Conservation (phyloP, 2,797 vertebrate species). For the Tiaroga cobitis region DNA sequence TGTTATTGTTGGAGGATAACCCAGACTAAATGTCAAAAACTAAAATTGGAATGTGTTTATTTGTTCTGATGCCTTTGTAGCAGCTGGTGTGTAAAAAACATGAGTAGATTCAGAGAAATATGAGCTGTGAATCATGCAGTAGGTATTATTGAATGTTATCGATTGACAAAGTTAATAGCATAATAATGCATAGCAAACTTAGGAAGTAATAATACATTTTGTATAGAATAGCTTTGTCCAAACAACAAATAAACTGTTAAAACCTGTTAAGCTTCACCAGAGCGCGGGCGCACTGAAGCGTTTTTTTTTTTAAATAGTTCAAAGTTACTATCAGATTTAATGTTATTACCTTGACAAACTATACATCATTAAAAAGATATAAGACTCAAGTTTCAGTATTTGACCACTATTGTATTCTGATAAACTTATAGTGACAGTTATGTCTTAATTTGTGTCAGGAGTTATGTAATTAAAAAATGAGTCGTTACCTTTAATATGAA, state of each 20-base stretch:
- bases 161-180: not conserved
- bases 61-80: slow-evolving; percentile 1
- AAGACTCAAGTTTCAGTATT: no score
- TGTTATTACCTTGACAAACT: no score
- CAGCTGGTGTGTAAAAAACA: slow-evolving; percentile 13
- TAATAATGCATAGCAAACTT: not conserved
- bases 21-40: slow-evolving; percentile 30
- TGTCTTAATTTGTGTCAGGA: no score
- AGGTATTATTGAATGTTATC: slow-evolving; percentile 13
- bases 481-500: no score
- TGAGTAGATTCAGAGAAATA: not conserved
- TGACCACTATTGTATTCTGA: no score
- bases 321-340: no score
- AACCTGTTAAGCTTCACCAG: no score
- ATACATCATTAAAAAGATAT: no score
- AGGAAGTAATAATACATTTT: slow-evolving; percentile 17
- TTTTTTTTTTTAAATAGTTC: no score
- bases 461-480: no score
- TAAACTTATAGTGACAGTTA: no score
- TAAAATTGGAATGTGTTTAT: slow-evolving; percentile 31
- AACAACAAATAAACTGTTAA: slow-evolving; percentile 11
- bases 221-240: not conserved
- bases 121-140: not conserved
- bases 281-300: no score
- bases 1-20: slow-evolving; percentile 17